Evolutionary conservation across 2,888 invertebrate genomes (phyloP), one percentile per base, ranked within the genome.

Genomic region (Ophion slaviceki): DNA sequence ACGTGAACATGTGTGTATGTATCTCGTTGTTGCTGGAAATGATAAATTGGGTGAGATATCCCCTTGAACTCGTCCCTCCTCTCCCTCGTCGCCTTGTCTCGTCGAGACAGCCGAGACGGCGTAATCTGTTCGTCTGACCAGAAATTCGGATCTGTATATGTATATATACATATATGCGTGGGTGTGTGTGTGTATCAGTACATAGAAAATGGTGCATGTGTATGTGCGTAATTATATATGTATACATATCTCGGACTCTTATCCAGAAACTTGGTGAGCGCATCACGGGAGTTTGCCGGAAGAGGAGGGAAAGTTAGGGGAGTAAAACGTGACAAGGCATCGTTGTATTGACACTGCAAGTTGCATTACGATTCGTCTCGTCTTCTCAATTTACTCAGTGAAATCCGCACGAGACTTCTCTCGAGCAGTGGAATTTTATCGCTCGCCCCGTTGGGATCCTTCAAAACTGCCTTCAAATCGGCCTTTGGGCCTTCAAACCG

Each of bases 41-140:
- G 86, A 88, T 85, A 87, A 88, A 87, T 86, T 75, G 79, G 78
- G 74, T 79, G 84, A 84, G 86, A 86, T 78, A 80, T 84, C 80
- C 72, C 70, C 78, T 82, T 86, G 82, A 85, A 83, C 83, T 81
- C 71, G 17, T 67, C 45, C 20, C 66, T 75, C 79, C 75, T 74
- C 57, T 32, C 14, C 68, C 28, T 64, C 24, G 47, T 32, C 70
- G 24, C n/a, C 70, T 40, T 77, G 77, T 80, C 72, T 80, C 82
- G 68, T 47, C 82, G 77, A 80, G 67, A 78, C 81, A 59, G 10
- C 67, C 68, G 53, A 68, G 64, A 70, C 47, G 14, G 32, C 59
- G n/a, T 66, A 80, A 86, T 86, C 80, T 80, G 76, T 78, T 71
- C 70, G 77, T 86, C 86, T 78, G 86, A 74, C 77, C 78, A 78